phyloP scores from a whole-genome alignment of 2,888 invertebrate genomes.

The Epistrophe eligans region DNA sequence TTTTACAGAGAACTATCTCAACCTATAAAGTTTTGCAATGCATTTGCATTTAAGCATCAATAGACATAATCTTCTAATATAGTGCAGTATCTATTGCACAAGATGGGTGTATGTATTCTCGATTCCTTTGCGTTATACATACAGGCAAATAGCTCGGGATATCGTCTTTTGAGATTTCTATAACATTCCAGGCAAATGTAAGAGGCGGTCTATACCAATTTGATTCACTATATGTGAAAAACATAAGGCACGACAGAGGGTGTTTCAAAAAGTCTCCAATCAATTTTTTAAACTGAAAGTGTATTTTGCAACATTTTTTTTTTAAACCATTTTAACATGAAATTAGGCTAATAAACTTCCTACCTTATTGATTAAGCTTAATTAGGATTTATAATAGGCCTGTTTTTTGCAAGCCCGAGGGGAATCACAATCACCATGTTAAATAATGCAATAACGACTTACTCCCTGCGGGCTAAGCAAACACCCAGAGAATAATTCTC shows the following conservation, averaged over 20 bases:
- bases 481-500: too few relatives aligned
- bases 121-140: neutral
- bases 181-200: neutral
- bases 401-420: too few relatives aligned
- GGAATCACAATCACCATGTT: too few relatives aligned
- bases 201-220: constrained; percentile 2
- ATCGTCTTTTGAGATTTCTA: constrained; percentile 13
- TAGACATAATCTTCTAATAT: constrained; percentile 21
- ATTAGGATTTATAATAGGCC: too few relatives aligned
- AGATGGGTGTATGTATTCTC: neutral
- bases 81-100: neutral
- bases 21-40: constrained; percentile 23
- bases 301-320: too few relatives aligned
- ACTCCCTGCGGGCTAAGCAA: too few relatives aligned
- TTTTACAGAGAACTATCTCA: neutral
- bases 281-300: too few relatives aligned
- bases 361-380: too few relatives aligned
- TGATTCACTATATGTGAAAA: neutral
- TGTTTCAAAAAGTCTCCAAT: neutral
- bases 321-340: too few relatives aligned
- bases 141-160: neutral
- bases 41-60: constrained; percentile 30
- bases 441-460: too few relatives aligned
- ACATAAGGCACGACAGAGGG: neutral
- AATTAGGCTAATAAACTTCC: too few relatives aligned